Evolutionary conservation across 2,797 vertebrate species (phyloP), one percentile per base, ranked within the genome.

Genomic region (Pterois miles): DNA sequence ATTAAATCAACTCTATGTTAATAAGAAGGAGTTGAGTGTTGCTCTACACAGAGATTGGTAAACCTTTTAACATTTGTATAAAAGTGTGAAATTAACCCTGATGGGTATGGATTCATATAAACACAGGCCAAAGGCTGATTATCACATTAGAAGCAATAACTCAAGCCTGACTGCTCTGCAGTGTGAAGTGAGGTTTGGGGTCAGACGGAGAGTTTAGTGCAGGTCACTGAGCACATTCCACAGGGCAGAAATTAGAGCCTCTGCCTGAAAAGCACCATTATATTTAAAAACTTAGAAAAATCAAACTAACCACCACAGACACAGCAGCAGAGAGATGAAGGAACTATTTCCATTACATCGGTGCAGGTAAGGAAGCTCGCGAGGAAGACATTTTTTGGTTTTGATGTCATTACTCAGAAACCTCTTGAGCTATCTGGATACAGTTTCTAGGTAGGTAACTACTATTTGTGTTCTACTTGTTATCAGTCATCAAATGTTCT

Each of bases 141-240:
- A 54, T 23, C 12, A 40, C 29, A 48, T 27, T 2, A 50, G 2
- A 4, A 58, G 13, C n/a, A n/a, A 68, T 43, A 29, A 56, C 46
- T 38, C 7, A 11, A 22, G 27, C 31, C 27, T 14, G 11, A 68
- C 23, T 25, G 22, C 20, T 46, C 12, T 29, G 66, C 65, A 38
- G 38, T 36, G 65, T 46, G 46, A 65, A 36, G 54, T 23, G 43
- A 56, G 14, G 52, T 36, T 36, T 6, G 12, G n/a, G 65, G 50
- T 74, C 77, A 31, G 48, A 57, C 25, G 10, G 67, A 14, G 27
- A 13, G n/a, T 8, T 40, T 50, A 38, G 43, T 66, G 43, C 69
- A 71, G 77, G 63, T 79, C 88, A 81, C 31, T 20, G 50, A 67
- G 33, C 72, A 85, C 89, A 87, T 78, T 73, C 70, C 74, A 65